Percentiles rank a stretch among this genome's conserved stretches.
phyloP scores from a whole-genome alignment of 2,113 vertebrate genomes.

The Alligator mississippiensis region DNA sequence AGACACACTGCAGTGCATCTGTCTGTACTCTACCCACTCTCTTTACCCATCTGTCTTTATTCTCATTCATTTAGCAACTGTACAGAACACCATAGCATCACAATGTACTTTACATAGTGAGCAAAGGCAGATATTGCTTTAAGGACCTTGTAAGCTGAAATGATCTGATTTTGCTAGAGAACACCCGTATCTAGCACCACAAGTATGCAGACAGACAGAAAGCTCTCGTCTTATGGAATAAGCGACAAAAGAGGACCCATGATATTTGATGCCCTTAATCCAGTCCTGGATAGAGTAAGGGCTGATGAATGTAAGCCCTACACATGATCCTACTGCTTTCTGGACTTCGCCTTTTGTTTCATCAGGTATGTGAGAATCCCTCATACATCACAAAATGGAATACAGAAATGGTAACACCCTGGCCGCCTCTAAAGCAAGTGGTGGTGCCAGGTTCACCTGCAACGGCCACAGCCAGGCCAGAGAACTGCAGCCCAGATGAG shows the following conservation, averaged over 20 bases:
- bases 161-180: neutral
- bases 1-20: neutral
- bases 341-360: neutral
- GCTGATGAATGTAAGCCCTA: neutral
- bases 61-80: neutral
- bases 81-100: neutral
- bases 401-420: neutral
- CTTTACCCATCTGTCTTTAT: neutral
- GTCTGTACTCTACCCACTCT: neutral
- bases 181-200: neutral
- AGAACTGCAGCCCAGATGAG: fast-evolving
- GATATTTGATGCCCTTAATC: neutral
- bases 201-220: neutral
- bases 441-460: neutral
- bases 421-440: neutral
- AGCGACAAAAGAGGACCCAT: neutral
- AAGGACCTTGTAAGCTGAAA: neutral
- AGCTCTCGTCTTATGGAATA: neutral
- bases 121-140: neutral
- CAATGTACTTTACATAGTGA: neutral
- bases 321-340: neutral
- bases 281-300: neutral
- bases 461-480: neutral
- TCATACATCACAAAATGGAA: neutral
- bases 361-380: neutral